phyloP scores from a whole-genome alignment of 2,888 invertebrate species.

The Phrixothrix hirtus region DNA sequence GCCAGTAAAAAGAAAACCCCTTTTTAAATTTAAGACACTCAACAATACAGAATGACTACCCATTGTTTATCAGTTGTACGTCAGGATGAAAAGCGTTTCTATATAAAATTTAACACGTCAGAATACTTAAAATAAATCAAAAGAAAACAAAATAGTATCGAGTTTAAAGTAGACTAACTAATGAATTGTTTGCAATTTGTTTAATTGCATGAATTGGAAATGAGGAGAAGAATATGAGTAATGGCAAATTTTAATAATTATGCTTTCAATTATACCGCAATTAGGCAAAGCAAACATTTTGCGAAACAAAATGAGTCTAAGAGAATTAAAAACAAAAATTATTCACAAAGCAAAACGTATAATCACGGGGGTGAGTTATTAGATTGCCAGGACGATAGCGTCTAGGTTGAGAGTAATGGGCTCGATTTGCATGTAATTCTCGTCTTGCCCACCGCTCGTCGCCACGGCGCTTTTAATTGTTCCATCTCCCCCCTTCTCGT shows the following conservation, averaged over 20 bases:
- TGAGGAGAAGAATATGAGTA: not conserved
- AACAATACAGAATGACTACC: constrained; percentile 14
- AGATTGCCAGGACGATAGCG: constrained; percentile 37
- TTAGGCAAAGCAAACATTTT: constrained; percentile 26
- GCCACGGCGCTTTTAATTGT: constrained; percentile 50
- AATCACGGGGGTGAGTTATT: constrained; percentile 36
- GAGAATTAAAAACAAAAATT: constrained; percentile 35
- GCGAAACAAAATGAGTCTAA: constrained; percentile 26
- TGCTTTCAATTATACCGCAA: constrained; percentile 13
- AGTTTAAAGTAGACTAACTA: too few relatives aligned
- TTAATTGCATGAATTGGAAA: too few relatives aligned
- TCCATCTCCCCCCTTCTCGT: constrained; percentile 36
- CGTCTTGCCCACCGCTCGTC: constrained; percentile 42
- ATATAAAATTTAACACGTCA: too few relatives aligned
- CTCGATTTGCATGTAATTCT: constrained; percentile 43
- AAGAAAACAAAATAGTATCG: too few relatives aligned
- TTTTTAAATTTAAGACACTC: constrained; percentile 30
- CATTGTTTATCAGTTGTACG: too few relatives aligned
- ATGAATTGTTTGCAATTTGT: too few relatives aligned
- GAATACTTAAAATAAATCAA: too few relatives aligned
- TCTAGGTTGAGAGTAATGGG: constrained; percentile 34
- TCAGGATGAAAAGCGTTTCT: too few relatives aligned
- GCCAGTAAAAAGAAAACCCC: constrained; percentile 41
- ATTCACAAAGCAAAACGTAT: constrained; percentile 33
- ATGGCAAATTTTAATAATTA: constrained; percentile 4